Conservation (phyloP, 2,113 vertebrate genomes). For the Hipposideros armiger region DNA sequence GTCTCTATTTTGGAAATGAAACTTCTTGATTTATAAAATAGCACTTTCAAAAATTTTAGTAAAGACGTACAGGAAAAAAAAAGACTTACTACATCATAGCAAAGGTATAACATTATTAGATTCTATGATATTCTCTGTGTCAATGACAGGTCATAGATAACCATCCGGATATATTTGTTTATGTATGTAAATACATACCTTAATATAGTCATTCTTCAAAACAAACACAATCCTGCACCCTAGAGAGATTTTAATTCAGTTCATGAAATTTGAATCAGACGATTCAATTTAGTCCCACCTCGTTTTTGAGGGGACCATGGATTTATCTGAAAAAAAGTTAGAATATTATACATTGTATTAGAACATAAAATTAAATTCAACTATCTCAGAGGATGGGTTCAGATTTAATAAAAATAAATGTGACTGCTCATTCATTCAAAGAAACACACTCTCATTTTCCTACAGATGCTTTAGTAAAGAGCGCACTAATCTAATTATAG, state of each 20-base stretch:
- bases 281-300: constrained; percentile 68
- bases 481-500: constrained; percentile 86
- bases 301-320: constrained; percentile 43
- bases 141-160: constrained; percentile 67
- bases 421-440: constrained; percentile 85
- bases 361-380: constrained; percentile 87
- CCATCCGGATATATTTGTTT: constrained; percentile 58
- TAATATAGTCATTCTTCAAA: constrained; percentile 64
- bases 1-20: constrained; percentile 71
- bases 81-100: neutral
- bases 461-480: constrained; percentile 83
- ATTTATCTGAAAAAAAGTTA: constrained; percentile 77
- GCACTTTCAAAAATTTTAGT: constrained; percentile 27
- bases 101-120: constrained; percentile 37
- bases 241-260: constrained; percentile 70
- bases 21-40: constrained; percentile 73
- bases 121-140: neutral
- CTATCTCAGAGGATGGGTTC: constrained; percentile 82
- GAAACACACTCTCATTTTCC: constrained; percentile 82
- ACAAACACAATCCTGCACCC: constrained; percentile 60
- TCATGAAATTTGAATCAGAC: constrained; percentile 67
- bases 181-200: constrained; percentile 62
- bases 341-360: constrained; percentile 79
- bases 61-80: neutral
- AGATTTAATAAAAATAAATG: constrained; percentile 89